Percentiles rank a stretch among this genome's conserved stretches.
phyloP scores from a whole-genome alignment of 2,888 invertebrate species.

The Cheilosia variabilis region DNA sequence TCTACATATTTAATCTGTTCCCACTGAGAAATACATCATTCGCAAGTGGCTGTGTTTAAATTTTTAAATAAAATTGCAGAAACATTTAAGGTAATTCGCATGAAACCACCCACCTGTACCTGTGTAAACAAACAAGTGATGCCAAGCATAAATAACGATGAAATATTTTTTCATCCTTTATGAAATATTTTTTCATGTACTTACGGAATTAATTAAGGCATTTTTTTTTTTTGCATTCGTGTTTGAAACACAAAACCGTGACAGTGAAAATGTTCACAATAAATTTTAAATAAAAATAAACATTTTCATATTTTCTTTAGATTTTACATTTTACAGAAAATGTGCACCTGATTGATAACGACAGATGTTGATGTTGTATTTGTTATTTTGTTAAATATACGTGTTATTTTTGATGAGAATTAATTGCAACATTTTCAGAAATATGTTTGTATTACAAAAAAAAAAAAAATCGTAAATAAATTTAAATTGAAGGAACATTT shows the following conservation, averaged over 20 bases:
- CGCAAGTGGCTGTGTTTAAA: no score
- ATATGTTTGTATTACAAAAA: not conserved
- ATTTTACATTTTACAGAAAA: not conserved
- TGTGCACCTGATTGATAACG: slow-evolving; percentile 32
- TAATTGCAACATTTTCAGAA: slow-evolving; percentile 16
- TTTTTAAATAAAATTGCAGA: no score
- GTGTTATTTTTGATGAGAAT: not conserved
- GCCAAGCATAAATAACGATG: slow-evolving; percentile 24
- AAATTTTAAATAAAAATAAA: not conserved
- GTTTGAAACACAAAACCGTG: not conserved
- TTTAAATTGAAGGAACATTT: slow-evolving; percentile 2
- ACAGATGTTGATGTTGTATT: slow-evolving; percentile 11
- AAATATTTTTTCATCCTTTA: slow-evolving; percentile 26
- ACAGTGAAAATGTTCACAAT: slow-evolving; percentile 26
- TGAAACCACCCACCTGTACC: slow-evolving; percentile 21
- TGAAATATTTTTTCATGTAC: slow-evolving; percentile 10
- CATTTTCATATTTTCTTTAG: not conserved
- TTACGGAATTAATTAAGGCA: slow-evolving; percentile 11
- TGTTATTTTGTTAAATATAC: not conserved
- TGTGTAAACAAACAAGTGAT: slow-evolving; percentile 7
- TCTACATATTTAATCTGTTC: no score
- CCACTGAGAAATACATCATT: not conserved
- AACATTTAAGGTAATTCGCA: not conserved
- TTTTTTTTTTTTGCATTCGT: not conserved
- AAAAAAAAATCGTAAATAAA: not conserved